phyloP scores from a whole-genome alignment of 2,888 invertebrate genomes.

The Trichogramma evanescens region DNA sequence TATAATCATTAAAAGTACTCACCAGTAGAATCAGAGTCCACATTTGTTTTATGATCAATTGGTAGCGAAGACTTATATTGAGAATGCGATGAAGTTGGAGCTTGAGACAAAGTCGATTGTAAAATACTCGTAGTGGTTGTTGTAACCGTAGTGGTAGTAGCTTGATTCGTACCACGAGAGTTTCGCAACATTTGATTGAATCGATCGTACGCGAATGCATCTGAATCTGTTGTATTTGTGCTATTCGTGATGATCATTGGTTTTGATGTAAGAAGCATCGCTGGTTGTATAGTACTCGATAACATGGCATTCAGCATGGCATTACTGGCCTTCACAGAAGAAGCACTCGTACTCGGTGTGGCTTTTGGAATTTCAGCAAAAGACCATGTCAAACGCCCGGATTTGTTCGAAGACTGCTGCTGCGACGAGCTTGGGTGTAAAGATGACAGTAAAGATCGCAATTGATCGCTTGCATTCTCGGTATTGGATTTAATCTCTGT shows the following conservation, averaged over 20 bases:
- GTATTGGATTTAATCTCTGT: conserved; percentile 66
- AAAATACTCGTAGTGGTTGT: conserved; percentile 41
- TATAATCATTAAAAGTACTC: neutral
- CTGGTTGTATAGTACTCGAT: conserved; percentile 32
- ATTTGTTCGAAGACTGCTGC: conserved; percentile 9
- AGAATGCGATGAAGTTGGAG: conserved; percentile 30
- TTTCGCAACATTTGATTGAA: conserved; percentile 19
- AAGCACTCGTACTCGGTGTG: conserved; percentile 21
- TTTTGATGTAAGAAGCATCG: too few relatives aligned
- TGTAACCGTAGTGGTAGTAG: conserved; percentile 31
- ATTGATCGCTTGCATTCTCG: conserved; percentile 64
- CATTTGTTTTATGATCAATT: conserved; percentile 38
- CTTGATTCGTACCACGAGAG: conserved; percentile 20
- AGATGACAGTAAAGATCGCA: conserved; percentile 62
- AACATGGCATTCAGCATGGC: conserved; percentile 46
- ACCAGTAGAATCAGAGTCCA: conserved; percentile 31
- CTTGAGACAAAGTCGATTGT: conserved; percentile 43
- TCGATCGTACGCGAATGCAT: conserved; percentile 30
- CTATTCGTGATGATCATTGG: neutral
- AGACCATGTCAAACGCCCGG: conserved; percentile 27
- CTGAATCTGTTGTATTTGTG: conserved; percentile 2
- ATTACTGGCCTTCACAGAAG: conserved; percentile 29
- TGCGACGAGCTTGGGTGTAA: conserved; percentile 51
- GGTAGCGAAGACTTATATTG: conserved; percentile 34
- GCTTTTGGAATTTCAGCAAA: conserved; percentile 25